Evolutionary conservation across 2,797 vertebrate genomes (phyloP), one percentile per base, ranked within the genome.

Genomic region (Brachyalestes nurse): DNA sequence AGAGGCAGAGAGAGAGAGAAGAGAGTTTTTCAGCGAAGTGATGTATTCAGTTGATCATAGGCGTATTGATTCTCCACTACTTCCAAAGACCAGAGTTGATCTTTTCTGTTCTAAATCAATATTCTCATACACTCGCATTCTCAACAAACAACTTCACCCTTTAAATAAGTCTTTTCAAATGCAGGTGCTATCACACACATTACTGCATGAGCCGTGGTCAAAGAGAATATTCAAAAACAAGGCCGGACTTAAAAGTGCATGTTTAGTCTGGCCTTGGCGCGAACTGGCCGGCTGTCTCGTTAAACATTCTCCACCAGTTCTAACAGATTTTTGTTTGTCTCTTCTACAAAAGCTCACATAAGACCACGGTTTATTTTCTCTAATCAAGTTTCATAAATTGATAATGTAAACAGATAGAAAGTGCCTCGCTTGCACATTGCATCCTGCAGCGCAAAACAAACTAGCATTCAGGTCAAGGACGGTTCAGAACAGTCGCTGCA

Each of bases 121-220:
- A 84, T 92, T 91, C 89, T 88, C 86, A 79, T 75, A 61, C 79
- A 81, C 67, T 79, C 70, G 75, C 73, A 82, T 79, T 16, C 78
- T 81, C 69, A 75, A 81, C 83, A 79, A 81, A 53, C 53, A 85
- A 87, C 79, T 89, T 89, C 82, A 84, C 77, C 49, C 69, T 83
- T 88, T 60, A 34, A 60, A 85, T 67, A 82, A 86, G 79, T 84
- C 74, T 78, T 83, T 88, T 92, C 86, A 64, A 86, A 72, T 81
- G 67, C 6, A 45, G 51, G 69, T 85, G 82, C 87, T 85, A 42
- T 84, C 58, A n/a, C 19, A 42, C 16, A 64, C 16, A 87, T 89
- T 77, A 81, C 83, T 82, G 82, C 73, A 45, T 79, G 60, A 72
- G 57, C 53, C 42, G 64, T 34, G 38, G 73, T 75, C 72, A 85